A percentile compares a stretch with the other conserved stretches of the same genome.
Conservation (phyloP, 1,140 invertebrate genomes). For the Pectinophora gossypiella region DNA sequence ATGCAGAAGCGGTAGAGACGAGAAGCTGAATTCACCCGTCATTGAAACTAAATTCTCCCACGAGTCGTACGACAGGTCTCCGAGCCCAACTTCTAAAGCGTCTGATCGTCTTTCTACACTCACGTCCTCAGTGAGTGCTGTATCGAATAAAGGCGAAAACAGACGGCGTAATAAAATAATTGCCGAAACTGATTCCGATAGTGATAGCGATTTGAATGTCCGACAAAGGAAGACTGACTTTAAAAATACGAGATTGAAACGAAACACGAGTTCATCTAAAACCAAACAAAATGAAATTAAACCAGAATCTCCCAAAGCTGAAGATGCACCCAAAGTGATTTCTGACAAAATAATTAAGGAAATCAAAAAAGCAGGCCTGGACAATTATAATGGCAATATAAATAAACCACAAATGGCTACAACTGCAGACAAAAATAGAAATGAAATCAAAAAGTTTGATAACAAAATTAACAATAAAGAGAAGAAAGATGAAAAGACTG, state of each 20-base stretch:
- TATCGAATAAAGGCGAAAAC: constrained; percentile 71
- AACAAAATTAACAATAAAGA: constrained; percentile 10
- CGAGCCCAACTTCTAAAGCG: constrained; percentile 58
- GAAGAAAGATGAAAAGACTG: constrained; percentile 1
- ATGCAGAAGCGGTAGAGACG: constrained; percentile 85
- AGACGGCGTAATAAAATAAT: constrained; percentile 66
- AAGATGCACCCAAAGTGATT: constrained; percentile 38
- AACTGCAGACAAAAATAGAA: constrained; percentile 16
- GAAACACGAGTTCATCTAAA: constrained; percentile 60
- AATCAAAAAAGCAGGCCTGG: constrained; percentile 41
- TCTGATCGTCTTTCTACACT: constrained; percentile 72
- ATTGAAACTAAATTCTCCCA: constrained; percentile 80
- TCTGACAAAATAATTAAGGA: constrained; percentile 51
- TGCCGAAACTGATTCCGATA: constrained; percentile 71
- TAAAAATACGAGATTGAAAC: constrained; percentile 64
- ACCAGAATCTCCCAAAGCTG: constrained; percentile 36
- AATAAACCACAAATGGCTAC: constrained; percentile 2
- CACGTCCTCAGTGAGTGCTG: constrained; percentile 61
- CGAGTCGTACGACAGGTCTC: constrained; percentile 59
- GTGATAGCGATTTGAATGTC: constrained; percentile 58
- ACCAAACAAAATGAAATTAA: constrained; percentile 45
- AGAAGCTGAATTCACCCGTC: constrained; percentile 80
- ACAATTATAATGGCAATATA: constrained; percentile 28
- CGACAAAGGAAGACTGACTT: constrained; percentile 62
- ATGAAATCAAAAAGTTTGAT: constrained; percentile 16